phyloP scores from a whole-genome alignment of 2,888 invertebrate species.

The Drosophila bunnanda region DNA sequence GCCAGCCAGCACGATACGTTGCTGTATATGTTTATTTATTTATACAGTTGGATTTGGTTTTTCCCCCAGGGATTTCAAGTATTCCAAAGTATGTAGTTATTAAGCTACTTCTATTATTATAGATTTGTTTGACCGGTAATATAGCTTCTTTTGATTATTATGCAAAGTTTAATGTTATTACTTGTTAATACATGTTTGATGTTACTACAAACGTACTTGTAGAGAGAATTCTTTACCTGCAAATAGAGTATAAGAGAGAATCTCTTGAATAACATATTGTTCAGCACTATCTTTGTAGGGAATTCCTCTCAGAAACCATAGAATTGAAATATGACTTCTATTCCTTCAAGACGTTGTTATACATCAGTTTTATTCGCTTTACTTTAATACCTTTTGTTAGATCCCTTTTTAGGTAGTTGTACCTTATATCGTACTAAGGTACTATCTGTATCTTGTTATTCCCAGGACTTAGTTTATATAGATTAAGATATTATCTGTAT shows the following conservation, averaged over 20 bases:
- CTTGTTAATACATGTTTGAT: neutral
- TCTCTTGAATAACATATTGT: neutral
- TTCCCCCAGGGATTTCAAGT: slow-evolving; percentile 7
- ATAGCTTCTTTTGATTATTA: neutral
- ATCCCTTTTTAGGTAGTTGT: neutral
- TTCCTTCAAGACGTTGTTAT: neutral
- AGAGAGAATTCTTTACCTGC: neutral
- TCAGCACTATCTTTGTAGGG: no score
- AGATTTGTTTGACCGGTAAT: neutral
- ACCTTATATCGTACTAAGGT: no score
- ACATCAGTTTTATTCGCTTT: neutral
- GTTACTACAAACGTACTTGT: neutral
- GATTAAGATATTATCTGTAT: no score
- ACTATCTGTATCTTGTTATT: no score
- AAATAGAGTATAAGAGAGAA: neutral
- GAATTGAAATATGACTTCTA: neutral
- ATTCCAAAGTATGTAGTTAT: neutral
- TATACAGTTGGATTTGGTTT: slow-evolving; percentile 24
- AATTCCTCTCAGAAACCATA: no score
- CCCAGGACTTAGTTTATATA: no score
- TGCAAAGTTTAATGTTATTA: neutral
- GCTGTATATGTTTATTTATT: slow-evolving; percentile 5
- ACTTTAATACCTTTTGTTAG: neutral
- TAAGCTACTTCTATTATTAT: slow-evolving; percentile 1
- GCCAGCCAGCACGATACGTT: slow-evolving; percentile 7